Evolutionary conservation across 2,113 vertebrate genomes (phyloP).

Genomic region (Rhegmatorhina hoffmannsi): DNA sequence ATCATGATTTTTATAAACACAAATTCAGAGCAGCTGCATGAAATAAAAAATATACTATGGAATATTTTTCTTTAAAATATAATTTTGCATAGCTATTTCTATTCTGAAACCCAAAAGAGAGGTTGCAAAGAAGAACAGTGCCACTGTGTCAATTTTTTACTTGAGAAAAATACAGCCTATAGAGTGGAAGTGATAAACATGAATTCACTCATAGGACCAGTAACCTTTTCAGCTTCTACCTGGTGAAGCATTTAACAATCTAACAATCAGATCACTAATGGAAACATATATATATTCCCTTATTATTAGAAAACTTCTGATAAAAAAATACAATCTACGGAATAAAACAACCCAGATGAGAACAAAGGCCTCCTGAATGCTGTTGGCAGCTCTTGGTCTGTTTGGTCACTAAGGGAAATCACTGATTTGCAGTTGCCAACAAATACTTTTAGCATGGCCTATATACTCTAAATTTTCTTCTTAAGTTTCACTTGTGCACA

Average conservation of each 20-base stretch:
- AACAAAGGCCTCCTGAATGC: neutral
- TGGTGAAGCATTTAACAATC: neutral
- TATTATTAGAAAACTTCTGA: neutral
- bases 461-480: rapidly evolving
- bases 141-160: neutral
- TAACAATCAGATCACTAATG: neutral
- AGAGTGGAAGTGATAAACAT: neutral
- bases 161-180: neutral
- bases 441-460: neutral
- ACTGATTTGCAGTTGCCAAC: neutral
- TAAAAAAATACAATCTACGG: neutral
- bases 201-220: neutral
- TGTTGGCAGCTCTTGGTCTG: neutral
- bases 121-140: neutral
- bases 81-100: neutral
- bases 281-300: neutral
- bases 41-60: neutral
- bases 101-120: neutral
- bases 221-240: neutral
- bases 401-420: neutral
- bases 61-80: neutral
- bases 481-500: neutral
- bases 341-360: neutral
- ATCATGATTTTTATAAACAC: neutral
- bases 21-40: neutral